Conservation (phyloP, 2,113 vertebrate genomes). For the Saccopteryx leptura region DNA sequence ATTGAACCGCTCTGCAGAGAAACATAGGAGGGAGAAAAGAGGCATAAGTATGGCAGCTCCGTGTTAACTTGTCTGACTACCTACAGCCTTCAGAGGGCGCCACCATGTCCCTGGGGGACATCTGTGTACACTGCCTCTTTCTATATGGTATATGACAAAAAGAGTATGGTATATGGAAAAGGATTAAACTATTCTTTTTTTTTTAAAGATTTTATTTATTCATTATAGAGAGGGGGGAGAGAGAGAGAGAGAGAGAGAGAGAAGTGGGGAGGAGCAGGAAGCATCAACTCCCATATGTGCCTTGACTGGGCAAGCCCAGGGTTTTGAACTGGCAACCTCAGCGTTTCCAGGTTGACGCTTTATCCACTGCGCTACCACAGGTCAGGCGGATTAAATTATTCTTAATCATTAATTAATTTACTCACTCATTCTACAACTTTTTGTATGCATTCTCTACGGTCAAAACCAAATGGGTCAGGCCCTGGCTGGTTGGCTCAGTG, state of each 20-base stretch:
- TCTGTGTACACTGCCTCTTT: accelerated
- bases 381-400: too few relatives aligned
- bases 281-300: too few relatives aligned
- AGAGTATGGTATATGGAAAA: neutral
- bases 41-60: accelerated
- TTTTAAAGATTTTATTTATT: too few relatives aligned
- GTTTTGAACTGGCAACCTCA: too few relatives aligned
- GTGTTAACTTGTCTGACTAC: accelerated
- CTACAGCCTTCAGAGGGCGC: neutral
- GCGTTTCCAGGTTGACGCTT: too few relatives aligned
- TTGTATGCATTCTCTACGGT: neutral
- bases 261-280: too few relatives aligned
- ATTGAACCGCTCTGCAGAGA: slow-evolving; percentile 96
- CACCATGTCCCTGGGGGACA: neutral
- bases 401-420: neutral
- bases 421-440: neutral
- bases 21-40: slow-evolving; percentile 60
- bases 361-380: too few relatives aligned
- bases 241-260: too few relatives aligned
- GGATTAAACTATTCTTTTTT: too few relatives aligned
- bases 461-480: neutral
- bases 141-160: neutral
- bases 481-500: too few relatives aligned
- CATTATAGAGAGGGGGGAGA: too few relatives aligned
- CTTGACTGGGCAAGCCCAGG: too few relatives aligned